phyloP scores from a whole-genome alignment of 2,888 invertebrate genomes.

The Pristionchus mayeri region DNA sequence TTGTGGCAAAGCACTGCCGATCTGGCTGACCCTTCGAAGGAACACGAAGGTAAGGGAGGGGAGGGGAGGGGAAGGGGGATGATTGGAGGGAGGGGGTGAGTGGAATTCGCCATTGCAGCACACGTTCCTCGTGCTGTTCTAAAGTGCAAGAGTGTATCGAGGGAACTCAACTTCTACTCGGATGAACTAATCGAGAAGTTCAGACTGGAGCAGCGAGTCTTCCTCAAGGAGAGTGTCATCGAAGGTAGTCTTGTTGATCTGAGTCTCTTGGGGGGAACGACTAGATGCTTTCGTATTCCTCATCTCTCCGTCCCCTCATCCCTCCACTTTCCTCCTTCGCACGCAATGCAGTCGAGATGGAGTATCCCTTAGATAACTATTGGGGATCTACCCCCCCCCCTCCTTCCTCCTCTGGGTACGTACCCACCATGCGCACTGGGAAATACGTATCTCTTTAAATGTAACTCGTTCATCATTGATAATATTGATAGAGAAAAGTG shows the following conservation, averaged over 20 bases:
- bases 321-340: not conserved
- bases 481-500: constrained; percentile 15
- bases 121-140: constrained; percentile 95
- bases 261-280: not conserved
- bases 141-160: constrained; percentile 85
- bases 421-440: not conserved
- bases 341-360: not conserved
- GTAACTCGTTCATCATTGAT: too few species aligned
- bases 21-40: constrained; percentile 80
- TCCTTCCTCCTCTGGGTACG: not conserved
- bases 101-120: constrained; percentile 80
- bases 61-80: not conserved
- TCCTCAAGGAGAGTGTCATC: constrained; percentile 80
- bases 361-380: not conserved
- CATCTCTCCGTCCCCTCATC: constrained; percentile 18
- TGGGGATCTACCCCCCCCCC: not conserved
- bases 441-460: not conserved
- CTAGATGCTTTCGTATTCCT: not conserved
- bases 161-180: constrained; percentile 81
- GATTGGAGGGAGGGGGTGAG: not conserved
- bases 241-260: constrained; percentile 67
- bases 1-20: constrained; percentile 98
- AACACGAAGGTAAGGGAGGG: constrained; percentile 72
- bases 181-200: constrained; percentile 94
- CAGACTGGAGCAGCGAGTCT: constrained; percentile 88